These are phyloP conservation scores for Thalpophila matura DNA, from an alignment of 2,888 invertebrate species.

Conservation along the genomic window DNA sequence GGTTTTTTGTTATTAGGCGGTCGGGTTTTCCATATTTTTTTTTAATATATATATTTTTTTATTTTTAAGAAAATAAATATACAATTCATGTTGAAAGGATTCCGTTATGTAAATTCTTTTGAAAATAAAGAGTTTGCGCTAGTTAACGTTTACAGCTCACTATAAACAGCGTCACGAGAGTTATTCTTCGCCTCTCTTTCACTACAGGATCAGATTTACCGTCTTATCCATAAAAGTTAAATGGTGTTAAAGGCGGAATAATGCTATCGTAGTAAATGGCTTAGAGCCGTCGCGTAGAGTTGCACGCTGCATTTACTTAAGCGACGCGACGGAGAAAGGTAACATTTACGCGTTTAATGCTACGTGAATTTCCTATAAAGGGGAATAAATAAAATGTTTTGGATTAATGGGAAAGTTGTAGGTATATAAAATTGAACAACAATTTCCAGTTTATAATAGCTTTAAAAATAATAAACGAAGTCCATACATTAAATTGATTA, in stretches of 20 bases:
- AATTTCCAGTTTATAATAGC: too few relatives aligned
- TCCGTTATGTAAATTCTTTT: neutral
- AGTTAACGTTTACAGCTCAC: slow-evolving; percentile 46
- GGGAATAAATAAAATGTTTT: neutral
- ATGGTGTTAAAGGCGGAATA: slow-evolving; percentile 56
- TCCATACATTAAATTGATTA: too few relatives aligned
- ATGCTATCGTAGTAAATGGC: slow-evolving; percentile 49
- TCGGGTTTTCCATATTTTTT: too few relatives aligned
- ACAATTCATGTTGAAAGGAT: too few relatives aligned
- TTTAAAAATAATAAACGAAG: too few relatives aligned
- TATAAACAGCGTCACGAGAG: slow-evolving; percentile 30
- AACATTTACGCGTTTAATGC: slow-evolving; percentile 6
- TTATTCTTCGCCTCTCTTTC: slow-evolving; percentile 26
- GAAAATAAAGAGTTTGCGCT: slow-evolving; percentile 41
- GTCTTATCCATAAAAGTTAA: slow-evolving; percentile 52
- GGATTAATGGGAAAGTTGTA: neutral
- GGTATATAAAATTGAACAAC: neutral
- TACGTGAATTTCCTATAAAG: slow-evolving; percentile 1
- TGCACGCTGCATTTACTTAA: slow-evolving; percentile 49
- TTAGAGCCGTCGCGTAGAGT: slow-evolving; percentile 29
- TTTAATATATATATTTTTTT: too few relatives aligned
- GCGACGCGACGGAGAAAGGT: neutral
- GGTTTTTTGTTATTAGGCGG: too few relatives aligned
- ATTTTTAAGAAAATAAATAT: too few relatives aligned
- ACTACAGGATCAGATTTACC: slow-evolving; percentile 11